These are phyloP conservation scores for Halictus rubicundus DNA, from an alignment of 1,140 invertebrate genomes.

Conservation along the genomic window DNA sequence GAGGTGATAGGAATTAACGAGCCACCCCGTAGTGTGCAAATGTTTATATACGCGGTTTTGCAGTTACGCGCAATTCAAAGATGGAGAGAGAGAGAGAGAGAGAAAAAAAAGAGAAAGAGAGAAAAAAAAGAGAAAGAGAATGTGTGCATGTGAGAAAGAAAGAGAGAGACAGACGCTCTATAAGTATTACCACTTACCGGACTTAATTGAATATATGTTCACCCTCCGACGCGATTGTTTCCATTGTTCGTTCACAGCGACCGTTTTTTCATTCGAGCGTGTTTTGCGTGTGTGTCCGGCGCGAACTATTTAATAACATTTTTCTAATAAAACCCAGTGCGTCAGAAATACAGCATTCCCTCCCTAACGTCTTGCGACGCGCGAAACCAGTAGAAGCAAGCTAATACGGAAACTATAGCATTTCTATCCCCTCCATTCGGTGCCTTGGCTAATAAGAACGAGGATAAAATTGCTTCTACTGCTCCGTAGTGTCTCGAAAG, in stretches of 20 bases:
- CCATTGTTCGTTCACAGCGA: not conserved
- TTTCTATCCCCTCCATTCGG: too few relatives aligned
- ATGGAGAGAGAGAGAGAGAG: too few relatives aligned
- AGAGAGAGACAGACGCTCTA: slow-evolving; percentile 10
- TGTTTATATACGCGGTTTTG: slow-evolving; percentile 37
- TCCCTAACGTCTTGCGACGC: too few relatives aligned
- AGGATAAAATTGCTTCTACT: too few relatives aligned
- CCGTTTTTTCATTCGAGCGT: slow-evolving; percentile 3
- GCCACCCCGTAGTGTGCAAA: slow-evolving; percentile 25
- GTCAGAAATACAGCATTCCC: slow-evolving; percentile 10
- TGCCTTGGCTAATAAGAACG: too few relatives aligned
- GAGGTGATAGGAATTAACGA: not conserved
- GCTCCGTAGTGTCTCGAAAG: too few relatives aligned
- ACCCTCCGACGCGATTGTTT: slow-evolving; percentile 1
- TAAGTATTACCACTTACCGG: slow-evolving; percentile 27
- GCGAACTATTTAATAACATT: slow-evolving; percentile 41
- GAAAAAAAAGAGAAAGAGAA: not conserved
- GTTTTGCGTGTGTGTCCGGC: slow-evolving; percentile 24
- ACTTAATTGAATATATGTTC: slow-evolving; percentile 12
- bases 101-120: not conserved
- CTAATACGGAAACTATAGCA: too few relatives aligned
- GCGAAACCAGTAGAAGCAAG: too few relatives aligned
- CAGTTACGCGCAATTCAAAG: not conserved
- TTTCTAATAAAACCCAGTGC: slow-evolving; percentile 40
- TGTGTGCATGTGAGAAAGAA: not conserved